Evolutionary conservation across 2,113 vertebrate species (phyloP).

Genomic region (Emydura subglobosa): DNA sequence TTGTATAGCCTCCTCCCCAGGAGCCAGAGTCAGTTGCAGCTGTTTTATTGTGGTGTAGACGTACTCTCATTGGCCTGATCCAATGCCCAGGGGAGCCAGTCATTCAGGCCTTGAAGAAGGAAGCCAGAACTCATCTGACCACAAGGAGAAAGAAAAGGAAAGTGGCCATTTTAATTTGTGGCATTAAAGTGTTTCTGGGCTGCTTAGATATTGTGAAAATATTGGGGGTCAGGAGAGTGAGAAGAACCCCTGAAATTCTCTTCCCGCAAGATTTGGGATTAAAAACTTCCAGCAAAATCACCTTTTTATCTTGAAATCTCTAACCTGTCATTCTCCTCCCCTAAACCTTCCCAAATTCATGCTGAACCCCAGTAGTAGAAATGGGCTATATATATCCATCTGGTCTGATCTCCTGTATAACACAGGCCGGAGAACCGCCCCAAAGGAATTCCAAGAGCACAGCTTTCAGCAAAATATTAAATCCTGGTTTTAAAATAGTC

Average conservation of each 20-base stretch:
- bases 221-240: not conserved
- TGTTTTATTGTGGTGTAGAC: not conserved
- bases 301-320: not conserved
- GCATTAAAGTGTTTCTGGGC: not conserved
- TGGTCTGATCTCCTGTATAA: not conserved
- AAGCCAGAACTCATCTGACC: not conserved
- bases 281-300: not conserved
- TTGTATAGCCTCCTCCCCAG: not conserved
- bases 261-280: not conserved
- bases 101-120: not conserved
- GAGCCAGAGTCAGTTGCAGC: not conserved
- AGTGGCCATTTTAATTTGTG: not conserved
- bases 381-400: not conserved
- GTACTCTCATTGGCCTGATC: not conserved
- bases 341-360: not conserved
- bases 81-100: not conserved
- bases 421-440: not conserved
- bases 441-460: not conserved
- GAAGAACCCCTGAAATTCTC: not conserved
- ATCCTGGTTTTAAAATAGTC: not conserved
- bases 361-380: not conserved
- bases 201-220: not conserved
- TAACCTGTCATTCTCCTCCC: not conserved
- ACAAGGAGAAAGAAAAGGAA: not conserved
- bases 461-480: not conserved